Conservation (phyloP, 1,140 invertebrate species). For the Drosophila repleta region DNA sequence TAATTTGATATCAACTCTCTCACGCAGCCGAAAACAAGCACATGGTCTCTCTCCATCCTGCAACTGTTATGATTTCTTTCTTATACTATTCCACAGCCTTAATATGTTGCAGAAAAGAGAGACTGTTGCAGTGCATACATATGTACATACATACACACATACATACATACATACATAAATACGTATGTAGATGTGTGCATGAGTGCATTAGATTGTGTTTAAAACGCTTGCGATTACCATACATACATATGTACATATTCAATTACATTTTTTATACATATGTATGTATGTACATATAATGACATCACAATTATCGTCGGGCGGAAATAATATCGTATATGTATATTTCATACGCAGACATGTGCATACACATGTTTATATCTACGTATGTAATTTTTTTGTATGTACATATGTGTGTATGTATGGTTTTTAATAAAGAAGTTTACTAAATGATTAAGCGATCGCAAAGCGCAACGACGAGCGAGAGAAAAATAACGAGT, state of each 20-base stretch:
- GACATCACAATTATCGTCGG: constrained; percentile 36
- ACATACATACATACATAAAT: background rate
- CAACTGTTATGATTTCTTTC: background rate
- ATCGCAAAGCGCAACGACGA: background rate
- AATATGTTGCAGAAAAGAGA: constrained; percentile 9
- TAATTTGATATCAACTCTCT: background rate
- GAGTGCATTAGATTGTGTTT: constrained; percentile 15
- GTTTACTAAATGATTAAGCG: constrained; percentile 9
- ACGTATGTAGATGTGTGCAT: background rate
- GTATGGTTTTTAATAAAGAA: background rate
- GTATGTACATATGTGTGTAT: background rate
- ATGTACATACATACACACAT: constrained; percentile 5
- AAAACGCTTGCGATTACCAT: constrained; percentile 34
- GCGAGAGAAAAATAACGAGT: background rate
- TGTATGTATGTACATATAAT: constrained; percentile 7
- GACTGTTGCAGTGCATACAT: background rate
- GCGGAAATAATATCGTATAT: constrained; percentile 37
- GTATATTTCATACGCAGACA: constrained; percentile 1
- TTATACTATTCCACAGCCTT: background rate
- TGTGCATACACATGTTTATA: background rate
- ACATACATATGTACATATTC: background rate
- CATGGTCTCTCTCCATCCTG: background rate
- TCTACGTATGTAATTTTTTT: no score
- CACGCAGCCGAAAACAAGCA: background rate
- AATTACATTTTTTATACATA: constrained; percentile 5